Base-by-base conservation (phyloP, 1,140 invertebrate species). In the Battus philenor region DNA sequence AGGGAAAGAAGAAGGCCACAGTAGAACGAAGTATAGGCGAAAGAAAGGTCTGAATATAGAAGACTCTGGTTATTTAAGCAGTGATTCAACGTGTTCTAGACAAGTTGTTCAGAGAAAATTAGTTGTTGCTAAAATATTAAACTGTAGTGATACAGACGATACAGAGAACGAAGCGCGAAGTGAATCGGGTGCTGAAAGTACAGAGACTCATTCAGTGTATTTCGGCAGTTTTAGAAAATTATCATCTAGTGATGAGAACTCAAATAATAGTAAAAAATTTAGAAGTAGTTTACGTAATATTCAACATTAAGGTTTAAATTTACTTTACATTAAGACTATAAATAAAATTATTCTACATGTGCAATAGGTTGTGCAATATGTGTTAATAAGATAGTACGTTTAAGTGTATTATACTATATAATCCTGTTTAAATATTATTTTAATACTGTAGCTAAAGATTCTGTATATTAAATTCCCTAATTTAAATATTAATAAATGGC, bases 141-240 rank as follows among this genome's bases (percentile, higher is more conserved):
- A 87, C 67, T 88, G 87, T 39, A 90, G 87, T 50, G 90, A 90
- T 53, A 91, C 90, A 36, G 91, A 92, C 36, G 92, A 93, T 47
- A 91, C 91, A n/a, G 92, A 91, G 56, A 92, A 91, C 13, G 92
- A 93, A 60, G 93, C 91, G 6, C 90, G 91, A 41, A 94, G 93
- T 80, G 93, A 95, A 81, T 94, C 93, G 27, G 93, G 93, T 1
- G 93, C 92, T 3, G 93, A 95, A 67, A 95, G 93, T 81, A 87
- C 94, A 22, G 93, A 93, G 45, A 95, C 93, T 0, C 93, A 95
- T 82, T 94, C 93, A 8, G 93, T 94, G 1, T 93, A 93, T 58
- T 93, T 93, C 58, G 92, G 80, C 52, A 89, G 86, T 86, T 91
- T 87, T 53, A 68, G 71, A 43, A 75, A 78, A 15, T 49, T 52